These are phyloP conservation scores for Plagodis pulveraria DNA, from an alignment of 2,888 invertebrate genomes.

Conservation along the genomic window DNA sequence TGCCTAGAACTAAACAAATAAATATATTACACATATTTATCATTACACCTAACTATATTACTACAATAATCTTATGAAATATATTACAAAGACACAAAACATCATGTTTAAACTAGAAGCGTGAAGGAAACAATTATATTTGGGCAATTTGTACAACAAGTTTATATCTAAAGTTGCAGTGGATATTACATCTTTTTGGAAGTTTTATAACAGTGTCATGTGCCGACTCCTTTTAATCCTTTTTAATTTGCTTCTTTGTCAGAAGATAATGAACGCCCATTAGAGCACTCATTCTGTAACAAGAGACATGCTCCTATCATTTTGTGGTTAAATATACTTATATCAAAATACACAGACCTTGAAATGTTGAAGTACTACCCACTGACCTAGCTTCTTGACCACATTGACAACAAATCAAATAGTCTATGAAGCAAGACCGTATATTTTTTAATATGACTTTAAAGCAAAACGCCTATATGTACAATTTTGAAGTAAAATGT, in stretches of 20 bases:
- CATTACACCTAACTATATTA: constrained; percentile 46
- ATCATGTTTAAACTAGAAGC: constrained; percentile 34
- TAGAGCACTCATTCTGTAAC: constrained; percentile 76
- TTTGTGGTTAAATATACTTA: constrained; percentile 11
- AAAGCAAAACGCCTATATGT: no score
- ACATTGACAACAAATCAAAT: no score
- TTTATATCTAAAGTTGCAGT: constrained; percentile 44
- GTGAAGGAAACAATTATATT: constrained; percentile 33
- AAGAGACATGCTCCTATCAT: constrained; percentile 34
- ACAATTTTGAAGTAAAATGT: no score
- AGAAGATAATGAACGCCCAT: constrained; percentile 72
- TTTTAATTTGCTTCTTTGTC: constrained; percentile 55
- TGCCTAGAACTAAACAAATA: constrained; percentile 60
- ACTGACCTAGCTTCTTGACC: no score
- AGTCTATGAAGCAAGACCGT: no score
- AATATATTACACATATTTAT: constrained; percentile 61
- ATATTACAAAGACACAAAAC: constrained; percentile 40
- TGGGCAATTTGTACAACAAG: constrained; percentile 46
- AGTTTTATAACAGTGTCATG: constrained; percentile 26
- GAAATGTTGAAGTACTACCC: background rate
- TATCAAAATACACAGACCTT: constrained; percentile 1
- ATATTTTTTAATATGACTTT: no score
- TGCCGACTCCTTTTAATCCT: constrained; percentile 49
- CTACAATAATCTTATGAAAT: constrained; percentile 37
- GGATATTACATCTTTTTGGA: constrained; percentile 38